phyloP scores from a whole-genome alignment of 2,113 vertebrate species.

The Neotoma lepida region DNA sequence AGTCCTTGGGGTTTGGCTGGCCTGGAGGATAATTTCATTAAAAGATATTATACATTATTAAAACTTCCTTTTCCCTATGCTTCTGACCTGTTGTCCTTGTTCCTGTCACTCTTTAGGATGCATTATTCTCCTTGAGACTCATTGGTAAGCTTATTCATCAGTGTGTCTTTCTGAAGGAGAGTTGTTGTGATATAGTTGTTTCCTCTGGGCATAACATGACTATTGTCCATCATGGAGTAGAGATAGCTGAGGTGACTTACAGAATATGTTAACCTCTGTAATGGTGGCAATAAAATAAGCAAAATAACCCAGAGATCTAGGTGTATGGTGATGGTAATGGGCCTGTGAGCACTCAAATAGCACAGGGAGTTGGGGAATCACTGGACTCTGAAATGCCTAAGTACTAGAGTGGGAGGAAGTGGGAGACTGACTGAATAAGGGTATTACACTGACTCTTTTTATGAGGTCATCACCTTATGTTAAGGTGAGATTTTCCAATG shows the following conservation, averaged over 20 bases:
- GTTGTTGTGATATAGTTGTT: neutral
- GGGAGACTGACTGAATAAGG: neutral
- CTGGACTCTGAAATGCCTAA: neutral
- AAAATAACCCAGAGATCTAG: neutral
- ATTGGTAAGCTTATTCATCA: neutral
- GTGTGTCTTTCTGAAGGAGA: neutral
- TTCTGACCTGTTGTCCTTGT: neutral
- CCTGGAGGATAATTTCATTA: neutral
- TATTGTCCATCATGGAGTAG: neutral
- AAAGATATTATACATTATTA: neutral
- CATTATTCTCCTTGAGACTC: slow-evolving; percentile 3
- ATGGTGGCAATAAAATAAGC: neutral
- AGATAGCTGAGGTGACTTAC: neutral
- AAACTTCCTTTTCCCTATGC: neutral
- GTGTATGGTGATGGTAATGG: neutral
- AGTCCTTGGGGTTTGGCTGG: neutral
- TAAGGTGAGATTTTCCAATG: neutral
- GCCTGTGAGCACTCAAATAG: neutral
- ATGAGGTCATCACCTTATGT: neutral
- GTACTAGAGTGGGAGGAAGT: neutral
- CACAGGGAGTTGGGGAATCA: neutral
- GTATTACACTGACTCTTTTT: neutral
- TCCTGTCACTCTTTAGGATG: slow-evolving; percentile 17
- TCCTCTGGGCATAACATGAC: neutral
- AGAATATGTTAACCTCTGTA: neutral